Evolutionary conservation across 2,888 invertebrate genomes (phyloP).

Genomic region (Griposia aprilina): DNA sequence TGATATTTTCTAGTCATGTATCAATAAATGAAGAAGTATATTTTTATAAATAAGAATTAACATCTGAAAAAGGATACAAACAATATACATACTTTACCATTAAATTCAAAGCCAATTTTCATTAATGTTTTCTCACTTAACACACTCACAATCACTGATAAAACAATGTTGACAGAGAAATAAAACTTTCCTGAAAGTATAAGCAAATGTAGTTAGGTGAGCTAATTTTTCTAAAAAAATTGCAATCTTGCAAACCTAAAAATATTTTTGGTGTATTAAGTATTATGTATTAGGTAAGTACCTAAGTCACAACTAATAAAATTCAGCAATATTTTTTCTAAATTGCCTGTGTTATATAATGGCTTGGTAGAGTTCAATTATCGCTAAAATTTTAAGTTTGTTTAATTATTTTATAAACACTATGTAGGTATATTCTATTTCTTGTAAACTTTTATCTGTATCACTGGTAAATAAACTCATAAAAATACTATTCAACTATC

Average conservation of each 20-base stretch:
- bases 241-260: background rate
- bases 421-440: background rate
- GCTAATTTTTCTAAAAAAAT: background rate
- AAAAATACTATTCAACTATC: too few relatives aligned
- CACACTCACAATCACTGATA: background rate
- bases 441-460: background rate
- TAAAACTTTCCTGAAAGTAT: background rate
- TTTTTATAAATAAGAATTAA: background rate
- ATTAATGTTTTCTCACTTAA: background rate
- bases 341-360: background rate
- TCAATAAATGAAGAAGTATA: background rate
- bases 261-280: background rate
- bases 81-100: background rate
- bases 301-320: background rate
- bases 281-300: background rate
- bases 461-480: background rate
- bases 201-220: background rate
- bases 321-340: background rate
- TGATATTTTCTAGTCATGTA: background rate
- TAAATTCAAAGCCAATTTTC: background rate
- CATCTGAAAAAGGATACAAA: background rate
- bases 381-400: background rate
- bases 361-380: background rate
- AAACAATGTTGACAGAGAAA: background rate
- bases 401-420: background rate